Base-by-base conservation (phyloP, 2,797 vertebrate species). In the Paguma larvata region DNA sequence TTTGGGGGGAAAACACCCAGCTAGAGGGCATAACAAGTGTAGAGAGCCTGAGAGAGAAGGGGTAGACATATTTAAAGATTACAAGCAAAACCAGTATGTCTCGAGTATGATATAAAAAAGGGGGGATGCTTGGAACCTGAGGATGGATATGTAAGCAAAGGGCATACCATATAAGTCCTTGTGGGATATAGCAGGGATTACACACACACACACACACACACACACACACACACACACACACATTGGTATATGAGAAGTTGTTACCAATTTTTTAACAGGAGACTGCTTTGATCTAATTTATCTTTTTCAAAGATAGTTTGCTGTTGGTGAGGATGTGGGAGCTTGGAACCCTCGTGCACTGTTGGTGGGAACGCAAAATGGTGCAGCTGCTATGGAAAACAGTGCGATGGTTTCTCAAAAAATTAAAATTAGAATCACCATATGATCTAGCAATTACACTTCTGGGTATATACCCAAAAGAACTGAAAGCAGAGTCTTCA, bases 41-140 rank as follows among this genome's bases (percentile, higher is more conserved):
- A 15, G 15, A 13, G 63, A 34, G 15, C 3, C n/a, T 8, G 4
- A 25, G 41, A 5, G 3, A 3, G 46, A 51, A 15, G 27, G 41
- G 15, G 4, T 19, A 32, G 67, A 6, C 1, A 14, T 7, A 2
- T 4, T 21, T 30, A 46, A 56, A 32, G 16, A 3, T 32, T 5
- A 8, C 0, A 46, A 21, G 16, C 15, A 38, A 65, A 38, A 59
- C 10, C 7, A 25, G 3, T 1, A 2, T 38, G 63, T 4, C 51
- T 38, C 30, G 11, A 16, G 16, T 3, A 0, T 12, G 38, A 2
- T 23, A 0, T 34, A 21, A 62, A 46, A 2, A 32, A 65, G 41
- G 12, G 21, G 21, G 34, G 23, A 19, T 0, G 0, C 11, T 3
- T 0, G 2, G 27, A 63, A 5, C 15, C 15, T 27, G 7, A 85